Base-by-base conservation (phyloP, 1,140 invertebrate genomes). In the Drosophila pandora region DNA sequence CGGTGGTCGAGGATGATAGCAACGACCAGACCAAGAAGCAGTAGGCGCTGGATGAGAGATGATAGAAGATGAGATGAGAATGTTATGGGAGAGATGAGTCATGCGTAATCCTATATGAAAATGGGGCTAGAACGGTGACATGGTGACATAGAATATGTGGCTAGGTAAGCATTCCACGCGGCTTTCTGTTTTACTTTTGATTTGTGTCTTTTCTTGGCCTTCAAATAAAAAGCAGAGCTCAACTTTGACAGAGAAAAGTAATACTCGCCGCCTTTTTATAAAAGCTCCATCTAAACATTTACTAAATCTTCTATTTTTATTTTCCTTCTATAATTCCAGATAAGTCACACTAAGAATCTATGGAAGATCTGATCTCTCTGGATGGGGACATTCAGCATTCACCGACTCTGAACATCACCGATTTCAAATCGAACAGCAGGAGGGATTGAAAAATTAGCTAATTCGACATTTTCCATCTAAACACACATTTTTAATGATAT, bases 231-330 rank as follows among this genome's bases (percentile, higher is more conserved):
- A 71, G 71, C 79, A 87, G 75, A 88, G 83, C 83, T 88, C 83
- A 88, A 88, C 81, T 83, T 88, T 82, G 70, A 87, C 67, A 79
- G 37, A 79, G 65, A 87, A 79, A 79, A 61, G 73, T 68, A 76
- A 59, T 52, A 68, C 56, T 55, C 55, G 72, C 62, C 71, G 73
- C 55, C 70, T 41, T 41, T 28, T 30, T 10, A 1, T 23, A 12
- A 25, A 13, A 7, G 13, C 55, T 61, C 34, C 21, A 17, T 30
- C 9, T 13, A 10, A 22, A 17, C 3, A 21, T n/a, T 8, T 23
- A 12, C 13, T 50, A 58, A 70, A 47, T 6, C 21, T 3, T 3
- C 8, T 23, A 2, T 3, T 4, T 13, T n/a, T 48, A 0, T 47
- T 56, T 0, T 39, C 9, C 6, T 39, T 48, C 8, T 64, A 3